phyloP scores from a whole-genome alignment of 2,797 vertebrate species.

The Ibycter americanus region DNA sequence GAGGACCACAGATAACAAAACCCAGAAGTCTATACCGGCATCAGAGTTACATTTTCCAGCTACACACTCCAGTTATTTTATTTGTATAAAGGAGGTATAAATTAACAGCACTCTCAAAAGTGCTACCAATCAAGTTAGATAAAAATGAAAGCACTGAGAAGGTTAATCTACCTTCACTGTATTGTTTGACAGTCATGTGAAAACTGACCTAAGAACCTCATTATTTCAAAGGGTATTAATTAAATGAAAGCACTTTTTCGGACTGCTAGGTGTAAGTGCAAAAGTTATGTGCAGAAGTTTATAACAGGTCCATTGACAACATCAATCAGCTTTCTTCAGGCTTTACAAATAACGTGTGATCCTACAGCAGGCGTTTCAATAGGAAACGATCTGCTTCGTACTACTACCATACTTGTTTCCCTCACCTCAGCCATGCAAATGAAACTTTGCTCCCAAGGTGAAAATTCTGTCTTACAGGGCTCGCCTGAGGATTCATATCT shows the following conservation, averaged over 20 bases:
- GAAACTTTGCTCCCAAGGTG: neutral
- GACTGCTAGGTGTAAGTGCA: neutral
- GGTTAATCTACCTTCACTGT: neutral
- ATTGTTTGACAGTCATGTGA: neutral
- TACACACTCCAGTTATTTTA: neutral
- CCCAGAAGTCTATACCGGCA: fast-evolving
- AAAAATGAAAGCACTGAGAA: neutral
- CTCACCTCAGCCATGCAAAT: neutral
- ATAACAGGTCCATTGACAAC: neutral
- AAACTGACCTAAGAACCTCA: neutral
- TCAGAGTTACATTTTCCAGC: neutral
- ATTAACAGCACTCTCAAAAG: neutral
- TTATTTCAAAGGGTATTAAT: neutral
- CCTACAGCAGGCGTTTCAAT: neutral
- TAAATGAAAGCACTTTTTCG: neutral
- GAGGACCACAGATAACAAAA: neutral
- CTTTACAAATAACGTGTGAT: neutral
- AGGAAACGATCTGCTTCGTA: neutral
- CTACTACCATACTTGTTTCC: neutral
- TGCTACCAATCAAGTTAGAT: neutral
- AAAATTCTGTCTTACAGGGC: neutral
- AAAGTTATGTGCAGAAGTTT: neutral
- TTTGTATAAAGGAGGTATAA: neutral
- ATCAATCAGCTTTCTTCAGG: neutral
- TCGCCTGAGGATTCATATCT: neutral